Evolutionary conservation across 2,797 vertebrate species (phyloP).

Genomic region (Meriones psammophilus): DNA sequence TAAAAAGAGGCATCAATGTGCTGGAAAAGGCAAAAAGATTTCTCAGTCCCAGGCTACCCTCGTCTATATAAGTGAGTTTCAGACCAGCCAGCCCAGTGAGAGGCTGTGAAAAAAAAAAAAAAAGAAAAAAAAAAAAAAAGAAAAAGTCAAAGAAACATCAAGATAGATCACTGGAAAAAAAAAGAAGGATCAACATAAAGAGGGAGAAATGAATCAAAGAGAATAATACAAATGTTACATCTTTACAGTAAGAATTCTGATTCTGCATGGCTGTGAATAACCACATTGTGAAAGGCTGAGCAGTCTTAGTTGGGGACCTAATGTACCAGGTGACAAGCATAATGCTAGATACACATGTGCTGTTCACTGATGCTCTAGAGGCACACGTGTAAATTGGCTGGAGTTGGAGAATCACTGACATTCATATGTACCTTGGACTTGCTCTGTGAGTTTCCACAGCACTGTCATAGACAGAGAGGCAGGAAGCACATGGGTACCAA

Average conservation of each 20-base stretch:
- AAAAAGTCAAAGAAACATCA: neutral
- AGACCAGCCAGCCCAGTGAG: neutral
- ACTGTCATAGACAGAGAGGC: neutral
- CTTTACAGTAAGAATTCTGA: neutral
- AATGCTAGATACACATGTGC: neutral
- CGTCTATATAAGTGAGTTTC: neutral
- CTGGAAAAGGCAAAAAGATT: neutral
- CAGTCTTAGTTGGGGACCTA: neutral
- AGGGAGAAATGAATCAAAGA: neutral
- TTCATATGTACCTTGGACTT: neutral
- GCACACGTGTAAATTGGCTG: neutral
- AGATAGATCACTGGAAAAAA: neutral
- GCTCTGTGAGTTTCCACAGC: too few species aligned
- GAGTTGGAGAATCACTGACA: neutral
- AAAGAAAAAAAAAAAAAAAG: neutral
- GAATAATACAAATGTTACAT: conserved; percentile 3
- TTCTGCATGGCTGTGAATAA: neutral
- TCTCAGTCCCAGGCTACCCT: neutral
- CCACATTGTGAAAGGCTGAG: neutral
- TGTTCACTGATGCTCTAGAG: neutral
- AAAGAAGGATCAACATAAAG: neutral
- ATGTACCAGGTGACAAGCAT: neutral
- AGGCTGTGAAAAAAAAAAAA: neutral
- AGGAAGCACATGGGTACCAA: neutral
- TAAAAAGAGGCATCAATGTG: neutral